Base-by-base conservation (phyloP, 2,113 vertebrate species). In the Herpetotheres cachinnans region DNA sequence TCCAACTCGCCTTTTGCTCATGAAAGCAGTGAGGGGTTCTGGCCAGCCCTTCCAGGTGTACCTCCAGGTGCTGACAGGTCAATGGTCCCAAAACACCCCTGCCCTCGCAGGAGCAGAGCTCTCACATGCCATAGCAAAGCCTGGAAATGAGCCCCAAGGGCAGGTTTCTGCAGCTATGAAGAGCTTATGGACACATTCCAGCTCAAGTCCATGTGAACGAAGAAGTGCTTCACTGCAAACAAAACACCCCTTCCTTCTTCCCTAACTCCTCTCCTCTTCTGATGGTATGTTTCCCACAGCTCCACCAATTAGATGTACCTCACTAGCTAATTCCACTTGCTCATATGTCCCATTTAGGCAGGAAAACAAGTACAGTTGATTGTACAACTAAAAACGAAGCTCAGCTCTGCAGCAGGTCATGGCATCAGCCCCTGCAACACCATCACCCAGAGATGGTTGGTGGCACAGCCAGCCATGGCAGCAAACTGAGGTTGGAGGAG, bases 381-480 rank as follows among this genome's bases (percentile, higher is more conserved):
- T 7, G 15, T 19, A 24, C 17, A 32, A 38, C 47, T 78, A 55
- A 61, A 77, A 91, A 44, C 1, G 2, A 72, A 87, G 56, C 38
- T 59, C 50, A 47, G 65, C 58, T 83, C 49, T 72, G 58, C 50
- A 78, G 25, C 5, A 7, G 62, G 40, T 65, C 46, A 26, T 25
- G 73, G 73, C 55, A 56, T 24, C 74, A 62, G 27, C 3, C 24
- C 42, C 55, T 34, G 24, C 61, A 63, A 27, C 0, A 0, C 44
- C 61, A 84, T 30, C 66, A 40, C 12, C 47, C 54, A 55, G 32
- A n/a, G 47, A 13, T 0, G 2, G 29, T 10, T 0, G 1, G 29
- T 38, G 40, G 30, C 78, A 67, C 24, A 55, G 66, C 30, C 1
- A 4, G 62, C n/a, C 49, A 44, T 42, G 34, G 42, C 42, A 79